Conservation (phyloP, 2,797 vertebrate genomes). For the Emys orbicularis region DNA sequence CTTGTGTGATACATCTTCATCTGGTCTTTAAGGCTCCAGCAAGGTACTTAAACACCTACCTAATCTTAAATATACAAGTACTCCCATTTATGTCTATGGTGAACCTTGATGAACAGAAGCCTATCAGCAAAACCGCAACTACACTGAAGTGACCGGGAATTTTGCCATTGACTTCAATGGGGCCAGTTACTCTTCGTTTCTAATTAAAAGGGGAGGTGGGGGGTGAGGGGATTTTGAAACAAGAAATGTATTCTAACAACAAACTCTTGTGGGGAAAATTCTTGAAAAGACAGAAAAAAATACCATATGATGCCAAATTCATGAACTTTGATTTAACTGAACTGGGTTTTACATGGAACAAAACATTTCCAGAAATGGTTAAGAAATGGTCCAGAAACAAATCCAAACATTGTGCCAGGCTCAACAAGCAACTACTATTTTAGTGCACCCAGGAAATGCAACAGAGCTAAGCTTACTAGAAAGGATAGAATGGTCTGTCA, state of each 20-base stretch:
- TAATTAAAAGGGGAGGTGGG: background rate
- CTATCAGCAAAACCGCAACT: background rate
- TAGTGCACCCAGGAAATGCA: background rate
- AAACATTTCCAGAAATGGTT: background rate
- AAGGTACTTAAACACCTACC: background rate
- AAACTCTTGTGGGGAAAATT: background rate
- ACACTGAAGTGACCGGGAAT: background rate
- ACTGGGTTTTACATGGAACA: background rate
- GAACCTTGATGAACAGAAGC: background rate
- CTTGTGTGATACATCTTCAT: background rate
- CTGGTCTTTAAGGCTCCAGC: background rate
- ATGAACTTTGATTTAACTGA: background rate
- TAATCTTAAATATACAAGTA: background rate
- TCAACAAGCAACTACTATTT: background rate
- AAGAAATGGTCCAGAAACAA: background rate
- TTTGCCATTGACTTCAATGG: background rate
- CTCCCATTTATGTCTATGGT: background rate
- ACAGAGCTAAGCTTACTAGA: background rate
- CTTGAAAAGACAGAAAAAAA: background rate
- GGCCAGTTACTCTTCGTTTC: background rate
- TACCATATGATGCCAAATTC: background rate
- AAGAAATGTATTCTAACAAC: background rate
- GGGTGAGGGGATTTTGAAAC: background rate
- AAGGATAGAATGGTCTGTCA: background rate
- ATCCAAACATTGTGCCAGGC: background rate